phyloP scores from a whole-genome alignment of 1,140 invertebrate genomes.

The Hyles vespertilio region DNA sequence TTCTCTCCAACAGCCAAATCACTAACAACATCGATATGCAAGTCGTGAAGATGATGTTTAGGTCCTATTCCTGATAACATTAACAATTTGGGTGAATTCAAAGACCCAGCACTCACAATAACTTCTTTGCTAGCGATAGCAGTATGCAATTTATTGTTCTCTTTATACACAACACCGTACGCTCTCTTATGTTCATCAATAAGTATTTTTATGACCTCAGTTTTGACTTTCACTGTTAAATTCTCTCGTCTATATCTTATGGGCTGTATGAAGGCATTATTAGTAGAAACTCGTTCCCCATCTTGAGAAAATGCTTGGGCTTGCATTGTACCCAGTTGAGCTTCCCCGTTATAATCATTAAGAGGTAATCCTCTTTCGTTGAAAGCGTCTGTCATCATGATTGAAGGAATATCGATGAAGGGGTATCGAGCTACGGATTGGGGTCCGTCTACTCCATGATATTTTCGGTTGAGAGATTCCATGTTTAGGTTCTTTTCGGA shows the following conservation, averaged over 20 bases:
- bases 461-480: constrained; percentile 59
- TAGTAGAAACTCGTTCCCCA: constrained; percentile 82
- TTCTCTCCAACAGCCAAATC: constrained; percentile 84
- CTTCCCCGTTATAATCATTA: constrained; percentile 74
- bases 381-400: constrained; percentile 76
- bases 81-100: constrained; percentile 83
- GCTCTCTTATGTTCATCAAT: constrained; percentile 83
- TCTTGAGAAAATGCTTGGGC: constrained; percentile 75
- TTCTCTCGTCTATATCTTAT: constrained; percentile 82
- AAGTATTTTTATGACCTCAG: constrained; percentile 82
- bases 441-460: constrained; percentile 77
- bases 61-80: constrained; percentile 86
- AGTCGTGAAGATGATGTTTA: constrained; percentile 75
- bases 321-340: constrained; percentile 76
- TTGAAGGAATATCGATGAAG: constrained; percentile 76
- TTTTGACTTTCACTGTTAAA: constrained; percentile 80
- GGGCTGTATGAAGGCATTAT: constrained; percentile 84
- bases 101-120: constrained; percentile 80
- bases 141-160: constrained; percentile 73
- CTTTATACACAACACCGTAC: constrained; percentile 79
- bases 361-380: constrained; percentile 74
- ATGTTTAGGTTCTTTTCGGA: constrained; percentile 80
- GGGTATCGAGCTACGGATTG: constrained; percentile 78
- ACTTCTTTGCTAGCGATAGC: constrained; percentile 79
- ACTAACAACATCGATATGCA: constrained; percentile 77